Evolutionary conservation across 2,113 vertebrate genomes (phyloP).

Genomic region (Antennarius striatus): DNA sequence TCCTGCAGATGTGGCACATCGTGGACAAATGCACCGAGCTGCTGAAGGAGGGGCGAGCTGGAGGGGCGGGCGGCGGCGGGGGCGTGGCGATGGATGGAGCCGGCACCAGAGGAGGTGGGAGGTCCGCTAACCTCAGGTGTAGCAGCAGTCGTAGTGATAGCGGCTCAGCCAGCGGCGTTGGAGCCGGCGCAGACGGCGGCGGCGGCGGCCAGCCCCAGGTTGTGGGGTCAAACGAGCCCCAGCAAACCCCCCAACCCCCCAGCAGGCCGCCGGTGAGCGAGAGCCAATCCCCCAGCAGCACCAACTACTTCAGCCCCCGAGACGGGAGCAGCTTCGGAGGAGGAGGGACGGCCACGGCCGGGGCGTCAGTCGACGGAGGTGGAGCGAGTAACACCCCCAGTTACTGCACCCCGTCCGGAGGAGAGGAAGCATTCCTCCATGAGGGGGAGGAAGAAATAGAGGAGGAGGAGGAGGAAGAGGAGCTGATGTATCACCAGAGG

Average conservation of each 20-base stretch:
- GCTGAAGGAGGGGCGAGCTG: slow-evolving; percentile 79
- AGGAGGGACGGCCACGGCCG: slow-evolving; percentile 36
- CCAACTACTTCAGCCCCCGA: slow-evolving; percentile 90
- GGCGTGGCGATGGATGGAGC: slow-evolving; percentile 38
- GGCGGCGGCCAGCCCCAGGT: slow-evolving; percentile 21
- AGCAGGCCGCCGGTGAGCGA: slow-evolving; percentile 80
- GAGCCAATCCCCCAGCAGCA: slow-evolving; percentile 91
- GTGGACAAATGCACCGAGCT: slow-evolving; percentile 95
- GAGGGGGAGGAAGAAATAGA: slow-evolving; percentile 74
- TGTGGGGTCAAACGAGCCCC: slow-evolving; percentile 58
- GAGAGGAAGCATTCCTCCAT: slow-evolving; percentile 75
- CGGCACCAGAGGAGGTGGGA: not conserved
- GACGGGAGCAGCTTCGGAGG: slow-evolving; percentile 74
- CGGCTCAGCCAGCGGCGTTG: not conserved
- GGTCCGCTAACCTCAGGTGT: slow-evolving; percentile 49
- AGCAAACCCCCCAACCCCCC: slow-evolving; percentile 50
- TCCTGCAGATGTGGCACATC: slow-evolving; percentile 97
- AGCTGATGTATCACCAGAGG: slow-evolving; percentile 69
- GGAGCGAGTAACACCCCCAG: slow-evolving; percentile 72
- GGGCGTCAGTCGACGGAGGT: slow-evolving; percentile 53
- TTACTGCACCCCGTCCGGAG: slow-evolving; percentile 79
- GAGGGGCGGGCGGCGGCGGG: not conserved
- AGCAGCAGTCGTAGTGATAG: slow-evolving; percentile 56
- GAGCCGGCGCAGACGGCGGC: slow-evolving; percentile 48
- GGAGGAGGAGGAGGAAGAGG: slow-evolving; percentile 74